Evolutionary conservation across 2,888 invertebrate species (phyloP), one percentile per base, ranked within the genome.

Genomic region (Ophion slaviceki): DNA sequence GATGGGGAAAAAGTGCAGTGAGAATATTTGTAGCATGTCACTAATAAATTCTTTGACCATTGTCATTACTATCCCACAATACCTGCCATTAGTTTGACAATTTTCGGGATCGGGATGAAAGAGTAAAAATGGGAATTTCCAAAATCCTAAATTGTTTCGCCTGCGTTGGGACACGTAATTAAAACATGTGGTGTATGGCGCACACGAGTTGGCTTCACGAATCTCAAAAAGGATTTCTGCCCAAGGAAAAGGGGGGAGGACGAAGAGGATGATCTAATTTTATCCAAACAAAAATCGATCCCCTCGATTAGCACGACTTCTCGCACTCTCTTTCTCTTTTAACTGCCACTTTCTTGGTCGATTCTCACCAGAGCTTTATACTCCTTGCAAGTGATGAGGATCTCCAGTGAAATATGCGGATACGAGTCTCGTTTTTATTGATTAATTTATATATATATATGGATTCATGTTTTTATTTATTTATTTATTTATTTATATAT

Each of bases 221-320:
- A 72, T 66, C 71, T 64, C 67, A 45, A n/a, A 32, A 67, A 24
- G 71, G 57, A 76, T 76, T 40, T 77, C 17, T 20, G 28, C 66
- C 14, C 20, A 20, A 2, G 8, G 53, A 17, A 64, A 2, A 17
- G 32, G 66, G 36, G 17, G 32, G 62, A 64, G 32, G 10, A 59
- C 28, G 80, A 61, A 53, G 17, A 17, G 11, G 17, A 0, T 53
- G 17, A 87, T 91, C 90, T 91, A 91, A 91, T 88, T 90, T 90
- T 90, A 91, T 75, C 36, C 84, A 74, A 80, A 83, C 57, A 67
- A 79, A 82, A 85, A 85, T 90, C 89, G 91, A 90, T 90, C 89
- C 81, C 86, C 84, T 75, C 80, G 88, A 87, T 88, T 87, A 83
- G 75, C 75, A 81, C 78, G 68, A 57, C 17, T 68, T 77, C 62